Evolutionary conservation across 2,888 invertebrate species (phyloP).

Genomic region (Sipunculus nudus): DNA sequence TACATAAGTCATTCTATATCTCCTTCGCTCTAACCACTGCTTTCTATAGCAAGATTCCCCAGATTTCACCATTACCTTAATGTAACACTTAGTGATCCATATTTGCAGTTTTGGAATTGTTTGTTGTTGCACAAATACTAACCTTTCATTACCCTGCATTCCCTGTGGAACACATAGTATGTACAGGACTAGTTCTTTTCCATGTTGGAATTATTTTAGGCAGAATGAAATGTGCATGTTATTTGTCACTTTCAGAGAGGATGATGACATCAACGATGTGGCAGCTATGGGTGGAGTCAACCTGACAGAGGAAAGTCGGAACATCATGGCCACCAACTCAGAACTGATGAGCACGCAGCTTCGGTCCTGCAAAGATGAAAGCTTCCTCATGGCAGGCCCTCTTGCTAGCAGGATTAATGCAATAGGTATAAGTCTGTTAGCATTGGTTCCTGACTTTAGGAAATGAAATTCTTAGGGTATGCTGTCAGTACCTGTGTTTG

Average conservation of each 20-base stretch:
- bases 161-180: no score
- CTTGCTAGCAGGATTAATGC: conserved; percentile 78
- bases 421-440: conserved; percentile 71
- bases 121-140: no score
- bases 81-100: no score
- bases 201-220: no score
- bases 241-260: conserved; percentile 71
- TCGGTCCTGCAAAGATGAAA: conserved; percentile 89
- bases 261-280: conserved; percentile 98
- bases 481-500: neutral
- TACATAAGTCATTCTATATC: no score
- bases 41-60: no score
- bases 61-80: no score
- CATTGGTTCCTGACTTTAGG: neutral
- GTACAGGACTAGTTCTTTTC: no score
- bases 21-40: no score
- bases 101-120: no score
- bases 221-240: neutral
- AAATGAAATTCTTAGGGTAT: neutral
- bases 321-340: conserved; percentile 84
- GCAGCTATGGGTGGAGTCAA: conserved; percentile 99
- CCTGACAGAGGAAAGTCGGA: conserved; percentile 92
- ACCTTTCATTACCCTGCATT: no score
- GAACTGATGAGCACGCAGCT: conserved; percentile 90
- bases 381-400: conserved; percentile 80